Conservation (phyloP, 2,113 vertebrate species). For the Trematocara nigrifrons region DNA sequence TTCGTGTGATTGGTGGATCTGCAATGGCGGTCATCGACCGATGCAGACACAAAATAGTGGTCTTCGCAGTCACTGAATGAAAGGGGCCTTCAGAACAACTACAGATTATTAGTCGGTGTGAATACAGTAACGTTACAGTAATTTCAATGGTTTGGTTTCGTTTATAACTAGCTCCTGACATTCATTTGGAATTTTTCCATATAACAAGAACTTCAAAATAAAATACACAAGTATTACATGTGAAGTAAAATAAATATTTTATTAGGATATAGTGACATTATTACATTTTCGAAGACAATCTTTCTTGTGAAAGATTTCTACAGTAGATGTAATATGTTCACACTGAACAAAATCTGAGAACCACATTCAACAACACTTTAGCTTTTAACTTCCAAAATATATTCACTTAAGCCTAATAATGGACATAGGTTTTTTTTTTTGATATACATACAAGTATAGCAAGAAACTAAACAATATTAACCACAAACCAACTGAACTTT, state of each 20-base stretch:
- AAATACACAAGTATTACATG: not conserved
- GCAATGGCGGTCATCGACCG: conserved; percentile 45
- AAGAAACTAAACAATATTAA: not conserved
- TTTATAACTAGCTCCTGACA: not conserved
- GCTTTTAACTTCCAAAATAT: conserved; percentile 1
- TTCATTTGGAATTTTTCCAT: not conserved
- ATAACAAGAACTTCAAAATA: not conserved
- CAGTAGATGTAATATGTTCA: not conserved
- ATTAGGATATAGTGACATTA: conserved; percentile 33
- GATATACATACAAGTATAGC: not conserved
- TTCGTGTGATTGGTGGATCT: conserved; percentile 61
- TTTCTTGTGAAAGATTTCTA: not conserved
- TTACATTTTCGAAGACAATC: not conserved
- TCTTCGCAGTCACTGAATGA: conserved; percentile 37
- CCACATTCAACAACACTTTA: conserved; percentile 8
- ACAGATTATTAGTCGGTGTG: not conserved
- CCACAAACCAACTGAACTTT: not conserved
- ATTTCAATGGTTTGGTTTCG: not conserved
- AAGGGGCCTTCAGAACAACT: not conserved
- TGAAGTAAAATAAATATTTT: conserved; percentile 58
- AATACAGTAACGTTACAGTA: not conserved
- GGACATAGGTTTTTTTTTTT: not conserved
- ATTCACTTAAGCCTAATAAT: not conserved
- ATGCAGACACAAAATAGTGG: conserved; percentile 49
- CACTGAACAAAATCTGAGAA: not conserved